Evolutionary conservation across 1,140 invertebrate genomes (phyloP).

Genomic region (Panulirus ornatus): DNA sequence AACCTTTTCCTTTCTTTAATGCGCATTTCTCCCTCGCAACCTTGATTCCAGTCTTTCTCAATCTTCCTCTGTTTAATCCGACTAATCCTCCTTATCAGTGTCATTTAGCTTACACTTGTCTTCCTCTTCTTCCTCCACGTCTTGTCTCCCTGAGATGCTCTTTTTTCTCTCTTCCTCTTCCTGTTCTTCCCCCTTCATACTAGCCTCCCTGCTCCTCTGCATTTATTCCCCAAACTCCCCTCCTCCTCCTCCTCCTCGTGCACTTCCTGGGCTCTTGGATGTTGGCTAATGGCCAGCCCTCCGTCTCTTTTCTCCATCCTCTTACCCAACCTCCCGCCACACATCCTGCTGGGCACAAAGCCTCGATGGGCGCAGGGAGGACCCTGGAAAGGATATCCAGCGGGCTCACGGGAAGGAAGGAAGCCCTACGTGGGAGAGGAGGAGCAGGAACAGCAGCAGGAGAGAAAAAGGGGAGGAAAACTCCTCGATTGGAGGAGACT

Average conservation of each 20-base stretch:
- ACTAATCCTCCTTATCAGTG: not conserved
- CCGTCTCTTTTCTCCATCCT: not conserved
- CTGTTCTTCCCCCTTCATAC: not conserved
- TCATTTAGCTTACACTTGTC: not conserved
- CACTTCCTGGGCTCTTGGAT: conserved; percentile 11
- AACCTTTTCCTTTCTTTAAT: not conserved
- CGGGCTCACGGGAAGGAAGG: conserved; percentile 31
- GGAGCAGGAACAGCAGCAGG: not conserved
- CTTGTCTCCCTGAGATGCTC: not conserved
- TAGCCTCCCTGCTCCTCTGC: too few species aligned
- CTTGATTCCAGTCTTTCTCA: not conserved
- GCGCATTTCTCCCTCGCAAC: not conserved
- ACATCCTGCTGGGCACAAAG: conserved; percentile 34
- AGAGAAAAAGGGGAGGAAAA: not conserved
- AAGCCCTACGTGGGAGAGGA: conserved; percentile 29
- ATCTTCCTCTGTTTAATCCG: not conserved
- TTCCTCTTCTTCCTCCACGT: not conserved
- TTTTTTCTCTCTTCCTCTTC: not conserved
- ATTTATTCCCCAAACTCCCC: too few species aligned
- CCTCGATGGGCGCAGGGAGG: not conserved
- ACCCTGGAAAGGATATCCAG: conserved; percentile 43
- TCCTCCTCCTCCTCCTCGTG: not conserved
- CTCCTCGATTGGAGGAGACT: not conserved
- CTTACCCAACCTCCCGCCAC: not conserved
- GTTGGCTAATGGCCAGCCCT: conserved; percentile 24